Evolutionary conservation across 2,888 invertebrate species (phyloP).

Genomic region (Glaucopsyche alexis): DNA sequence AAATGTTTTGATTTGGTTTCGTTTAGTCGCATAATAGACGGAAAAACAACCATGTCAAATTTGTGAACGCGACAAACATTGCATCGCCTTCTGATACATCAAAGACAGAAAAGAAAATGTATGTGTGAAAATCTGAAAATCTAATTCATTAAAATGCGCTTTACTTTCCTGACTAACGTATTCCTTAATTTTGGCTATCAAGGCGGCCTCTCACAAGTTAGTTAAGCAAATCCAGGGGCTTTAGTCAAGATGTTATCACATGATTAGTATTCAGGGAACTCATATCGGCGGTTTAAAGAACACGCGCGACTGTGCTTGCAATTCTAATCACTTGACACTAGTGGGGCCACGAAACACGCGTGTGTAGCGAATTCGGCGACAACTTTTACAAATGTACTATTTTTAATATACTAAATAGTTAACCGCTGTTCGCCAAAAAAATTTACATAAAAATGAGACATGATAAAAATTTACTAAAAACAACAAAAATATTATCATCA

Average conservation of each 20-base stretch:
- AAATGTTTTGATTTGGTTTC: too few species aligned
- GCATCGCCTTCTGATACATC: background rate
- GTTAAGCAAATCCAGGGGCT: constrained; percentile 30
- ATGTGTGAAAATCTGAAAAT: background rate
- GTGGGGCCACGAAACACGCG: constrained; percentile 44
- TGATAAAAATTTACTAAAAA: too few species aligned
- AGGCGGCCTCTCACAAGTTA: constrained; percentile 4
- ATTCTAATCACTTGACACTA: constrained; percentile 67
- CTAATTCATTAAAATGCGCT: background rate
- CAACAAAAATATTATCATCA: too few species aligned
- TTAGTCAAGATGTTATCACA: constrained; percentile 58
- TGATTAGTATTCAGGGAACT: constrained; percentile 61
- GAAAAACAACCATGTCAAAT: too few species aligned
- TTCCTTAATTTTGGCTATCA: constrained; percentile 6
- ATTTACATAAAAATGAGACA: too few species aligned
- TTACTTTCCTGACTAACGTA: background rate
- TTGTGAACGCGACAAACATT: too few species aligned
- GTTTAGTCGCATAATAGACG: too few species aligned
- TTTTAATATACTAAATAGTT: too few species aligned
- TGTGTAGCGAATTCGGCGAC: background rate
- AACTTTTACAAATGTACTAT: background rate
- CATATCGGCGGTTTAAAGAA: constrained; percentile 63
- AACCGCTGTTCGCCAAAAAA: too few species aligned
- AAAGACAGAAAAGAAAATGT: background rate
- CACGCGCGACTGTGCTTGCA: constrained; percentile 63